A percentile compares a stretch with the other conserved stretches of the same genome.
Evolutionary conservation across 1,140 invertebrate genomes (phyloP).

Genomic region (Drosophila setifemur): DNA sequence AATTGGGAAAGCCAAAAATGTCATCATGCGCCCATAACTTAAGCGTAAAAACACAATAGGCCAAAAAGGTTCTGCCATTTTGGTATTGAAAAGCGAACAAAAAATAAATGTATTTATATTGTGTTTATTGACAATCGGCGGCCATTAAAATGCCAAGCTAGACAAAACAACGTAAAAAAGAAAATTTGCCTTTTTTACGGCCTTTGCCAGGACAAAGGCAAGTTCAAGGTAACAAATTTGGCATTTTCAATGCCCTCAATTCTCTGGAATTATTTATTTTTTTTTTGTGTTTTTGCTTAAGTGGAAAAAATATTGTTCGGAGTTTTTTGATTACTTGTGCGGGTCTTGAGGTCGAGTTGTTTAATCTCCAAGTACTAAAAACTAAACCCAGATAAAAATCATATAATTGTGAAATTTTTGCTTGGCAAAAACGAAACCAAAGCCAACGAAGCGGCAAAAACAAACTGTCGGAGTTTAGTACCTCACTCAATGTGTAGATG

Average conservation of each 20-base stretch:
- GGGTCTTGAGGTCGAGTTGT: not conserved
- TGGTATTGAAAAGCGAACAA: constrained; percentile 26
- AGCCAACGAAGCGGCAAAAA: constrained; percentile 28
- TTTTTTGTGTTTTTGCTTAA: no score
- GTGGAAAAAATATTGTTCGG: no score
- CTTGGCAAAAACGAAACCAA: constrained; percentile 20
- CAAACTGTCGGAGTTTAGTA: not conserved
- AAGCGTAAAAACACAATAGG: constrained; percentile 38
- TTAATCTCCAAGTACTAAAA: not conserved
- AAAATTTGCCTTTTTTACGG: constrained; percentile 35
- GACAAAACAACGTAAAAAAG: constrained; percentile 12
- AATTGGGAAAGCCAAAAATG: constrained; percentile 36
- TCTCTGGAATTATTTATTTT: not conserved
- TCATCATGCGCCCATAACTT: constrained; percentile 52
- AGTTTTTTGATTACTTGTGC: no score
- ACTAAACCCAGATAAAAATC: not conserved
- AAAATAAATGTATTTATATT: constrained; percentile 23
- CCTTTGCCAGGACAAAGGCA: constrained; percentile 7
- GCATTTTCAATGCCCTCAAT: not conserved
- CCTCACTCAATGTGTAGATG: not conserved
- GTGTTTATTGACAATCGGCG: constrained; percentile 52
- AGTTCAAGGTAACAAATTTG: constrained; percentile 41
- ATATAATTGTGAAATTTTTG: constrained; percentile 22
- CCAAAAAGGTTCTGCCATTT: constrained; percentile 27
- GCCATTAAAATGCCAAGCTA: constrained; percentile 47